Evolutionary conservation across 2,888 invertebrate genomes (phyloP).

Genomic region (Trachelus tabidus): DNA sequence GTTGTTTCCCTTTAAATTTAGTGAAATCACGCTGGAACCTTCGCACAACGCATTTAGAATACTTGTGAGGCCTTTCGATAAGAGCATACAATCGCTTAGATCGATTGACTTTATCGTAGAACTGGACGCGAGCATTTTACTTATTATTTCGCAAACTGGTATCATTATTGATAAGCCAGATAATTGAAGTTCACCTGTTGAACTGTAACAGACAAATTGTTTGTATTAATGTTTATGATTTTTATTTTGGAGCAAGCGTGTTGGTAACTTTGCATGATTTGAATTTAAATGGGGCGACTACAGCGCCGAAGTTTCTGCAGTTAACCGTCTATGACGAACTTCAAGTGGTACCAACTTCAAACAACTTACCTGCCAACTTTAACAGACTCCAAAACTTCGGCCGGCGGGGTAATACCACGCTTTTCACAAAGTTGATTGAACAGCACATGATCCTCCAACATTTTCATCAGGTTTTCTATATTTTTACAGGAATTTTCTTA

Average conservation of each 20-base stretch:
- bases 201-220: slow-evolving; percentile 36
- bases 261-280: neutral
- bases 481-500: neutral
- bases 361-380: slow-evolving; percentile 49
- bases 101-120: slow-evolving; percentile 56
- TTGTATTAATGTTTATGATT: neutral
- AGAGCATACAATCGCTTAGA: slow-evolving; percentile 61
- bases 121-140: slow-evolving; percentile 59
- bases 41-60: slow-evolving; percentile 58
- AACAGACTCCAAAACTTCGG: slow-evolving; percentile 49
- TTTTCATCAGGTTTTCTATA: slow-evolving; percentile 23
- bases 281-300: neutral
- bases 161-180: slow-evolving; percentile 51
- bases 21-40: slow-evolving; percentile 52
- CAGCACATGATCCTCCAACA: slow-evolving; percentile 51
- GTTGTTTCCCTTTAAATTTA: slow-evolving; percentile 64
- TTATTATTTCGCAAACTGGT: slow-evolving; percentile 55
- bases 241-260: neutral
- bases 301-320: neutral
- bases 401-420: slow-evolving; percentile 40
- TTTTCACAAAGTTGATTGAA: slow-evolving; percentile 52
- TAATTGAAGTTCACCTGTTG: slow-evolving; percentile 49
- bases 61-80: slow-evolving; percentile 55
- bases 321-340: slow-evolving; percentile 3
- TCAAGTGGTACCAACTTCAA: slow-evolving; percentile 1